Percentiles rank a stretch among this genome's conserved stretches.
Conservation (phyloP, 2,797 vertebrate species). For the Telmatherina bonti region DNA sequence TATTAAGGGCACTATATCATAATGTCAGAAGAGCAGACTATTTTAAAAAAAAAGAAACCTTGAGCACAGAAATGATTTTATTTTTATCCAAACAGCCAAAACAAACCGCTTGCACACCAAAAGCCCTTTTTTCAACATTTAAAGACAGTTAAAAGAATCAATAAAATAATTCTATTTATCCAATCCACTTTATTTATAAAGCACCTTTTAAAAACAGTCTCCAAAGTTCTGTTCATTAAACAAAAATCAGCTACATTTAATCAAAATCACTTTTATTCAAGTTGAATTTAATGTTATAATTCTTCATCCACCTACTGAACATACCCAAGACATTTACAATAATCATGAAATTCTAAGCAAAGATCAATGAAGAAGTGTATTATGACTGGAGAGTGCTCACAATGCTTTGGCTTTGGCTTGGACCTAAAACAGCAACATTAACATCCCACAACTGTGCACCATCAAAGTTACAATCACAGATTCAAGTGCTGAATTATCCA, state of each 20-base stretch:
- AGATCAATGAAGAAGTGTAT: conserved; percentile 24
- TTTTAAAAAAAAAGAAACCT: not conserved
- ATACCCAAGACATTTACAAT: not conserved
- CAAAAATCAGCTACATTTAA: conserved; percentile 34
- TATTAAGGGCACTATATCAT: conserved; percentile 55
- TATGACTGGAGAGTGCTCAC: conserved; percentile 36
- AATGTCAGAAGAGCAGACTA: conserved; percentile 9
- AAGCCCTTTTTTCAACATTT: conserved; percentile 39
- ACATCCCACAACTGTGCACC: not conserved
- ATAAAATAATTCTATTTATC: conserved; percentile 34
- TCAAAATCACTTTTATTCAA: conserved; percentile 23
- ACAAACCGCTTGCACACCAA: conserved; percentile 12
- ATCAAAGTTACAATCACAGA: conserved; percentile 56
- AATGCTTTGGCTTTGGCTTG: conserved; percentile 63
- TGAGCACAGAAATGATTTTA: conserved; percentile 15
- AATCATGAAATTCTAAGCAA: conserved; percentile 20
- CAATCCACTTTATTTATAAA: too few relatives aligned
- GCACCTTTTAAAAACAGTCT: too few relatives aligned
- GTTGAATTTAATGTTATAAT: conserved; percentile 14
- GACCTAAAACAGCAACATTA: conserved; percentile 33
- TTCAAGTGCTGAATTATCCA: conserved; percentile 90
- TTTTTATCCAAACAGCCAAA: conserved; percentile 17
- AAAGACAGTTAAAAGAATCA: conserved; percentile 9
- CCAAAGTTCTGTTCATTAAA: too few relatives aligned
- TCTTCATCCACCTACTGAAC: conserved; percentile 1